A percentile compares a stretch with the other conserved stretches of the same genome.
Evolutionary conservation across 2,113 vertebrate species (phyloP).

Genomic region (Cettia cetti): DNA sequence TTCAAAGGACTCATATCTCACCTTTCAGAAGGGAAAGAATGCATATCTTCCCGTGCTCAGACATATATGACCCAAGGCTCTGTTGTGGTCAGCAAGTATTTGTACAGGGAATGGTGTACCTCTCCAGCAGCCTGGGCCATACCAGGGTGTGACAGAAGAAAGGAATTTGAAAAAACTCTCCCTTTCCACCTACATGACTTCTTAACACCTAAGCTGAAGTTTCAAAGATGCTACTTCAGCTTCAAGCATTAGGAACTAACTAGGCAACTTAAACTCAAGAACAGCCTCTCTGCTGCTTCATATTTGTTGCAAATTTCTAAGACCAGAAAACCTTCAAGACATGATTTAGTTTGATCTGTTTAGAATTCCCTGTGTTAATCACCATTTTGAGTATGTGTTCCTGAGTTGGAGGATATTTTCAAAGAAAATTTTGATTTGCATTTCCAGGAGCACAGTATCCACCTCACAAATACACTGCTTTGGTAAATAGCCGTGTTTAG

Average conservation of each 20-base stretch:
- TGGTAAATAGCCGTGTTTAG: background rate
- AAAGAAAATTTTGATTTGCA: background rate
- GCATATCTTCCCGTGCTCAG: rapidly evolving
- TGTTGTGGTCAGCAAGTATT: background rate
- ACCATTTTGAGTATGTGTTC: background rate
- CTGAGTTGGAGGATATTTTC: background rate
- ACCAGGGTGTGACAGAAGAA: background rate
- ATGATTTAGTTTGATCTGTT: background rate
- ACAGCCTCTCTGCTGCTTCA: background rate
- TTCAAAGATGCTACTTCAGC: background rate
- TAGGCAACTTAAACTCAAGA: background rate
- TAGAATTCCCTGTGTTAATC: background rate
- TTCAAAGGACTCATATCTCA: background rate
- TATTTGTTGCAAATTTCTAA: background rate
- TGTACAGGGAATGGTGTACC: background rate
- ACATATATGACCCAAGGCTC: background rate
- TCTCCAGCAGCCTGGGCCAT: background rate
- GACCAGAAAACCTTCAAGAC: background rate
- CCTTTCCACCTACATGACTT: background rate
- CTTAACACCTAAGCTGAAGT: background rate
- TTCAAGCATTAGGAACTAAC: background rate
- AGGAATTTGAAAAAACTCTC: background rate
- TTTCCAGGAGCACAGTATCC: background rate
- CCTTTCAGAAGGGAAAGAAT: background rate
- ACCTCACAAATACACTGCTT: background rate